Evolutionary conservation across 2,797 vertebrate species (phyloP), one percentile per base, ranked within the genome.

Genomic region (Sylvia borin): DNA sequence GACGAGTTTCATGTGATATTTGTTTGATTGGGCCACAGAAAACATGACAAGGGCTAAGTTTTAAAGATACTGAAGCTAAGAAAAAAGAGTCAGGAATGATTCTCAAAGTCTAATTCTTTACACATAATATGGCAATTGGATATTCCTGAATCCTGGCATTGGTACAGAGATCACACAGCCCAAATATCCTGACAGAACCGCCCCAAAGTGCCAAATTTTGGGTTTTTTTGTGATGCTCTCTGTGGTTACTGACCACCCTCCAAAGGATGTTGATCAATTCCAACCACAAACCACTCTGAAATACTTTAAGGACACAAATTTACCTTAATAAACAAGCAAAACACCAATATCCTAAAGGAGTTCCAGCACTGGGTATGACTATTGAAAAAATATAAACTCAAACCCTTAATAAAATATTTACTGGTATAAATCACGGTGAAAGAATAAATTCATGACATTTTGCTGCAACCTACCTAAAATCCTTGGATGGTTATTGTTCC

Each of bases 31-130:
- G 18, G 22, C 29, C 51, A 16, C 1, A 0, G 10, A 50, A 61
- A 67, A 42, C 0, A 0, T 4, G 12, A 13, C 19, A 72, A 64
- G 24, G 15, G 32, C 1, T 5, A 27, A 58, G 7, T 57, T 73
- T 67, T 57, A 64, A 62, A 91, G 16, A 17, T 9, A 12, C 2
- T 31, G 19, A 65, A 67, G 31, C 7, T 31, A 48, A 32, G 15
- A 10, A 47, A 88, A 60, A 43, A 5, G 10, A 15, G 10, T 18
- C 74, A 65, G 34, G 45, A 66, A 12, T 0, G 0, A 12, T 38
- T 71, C 75, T 42, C 24, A 6, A 71, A 71, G 43, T 14, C n/a
- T 31, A 48, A 60, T 45, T 72, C n/a, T 75, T 65, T 16, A 9
- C 38, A 47, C 8, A 11, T 3, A 6, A 10, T 12, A 0, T 24